Evolutionary conservation across 1,140 invertebrate species (phyloP).

Genomic region (Colletes gigas): DNA sequence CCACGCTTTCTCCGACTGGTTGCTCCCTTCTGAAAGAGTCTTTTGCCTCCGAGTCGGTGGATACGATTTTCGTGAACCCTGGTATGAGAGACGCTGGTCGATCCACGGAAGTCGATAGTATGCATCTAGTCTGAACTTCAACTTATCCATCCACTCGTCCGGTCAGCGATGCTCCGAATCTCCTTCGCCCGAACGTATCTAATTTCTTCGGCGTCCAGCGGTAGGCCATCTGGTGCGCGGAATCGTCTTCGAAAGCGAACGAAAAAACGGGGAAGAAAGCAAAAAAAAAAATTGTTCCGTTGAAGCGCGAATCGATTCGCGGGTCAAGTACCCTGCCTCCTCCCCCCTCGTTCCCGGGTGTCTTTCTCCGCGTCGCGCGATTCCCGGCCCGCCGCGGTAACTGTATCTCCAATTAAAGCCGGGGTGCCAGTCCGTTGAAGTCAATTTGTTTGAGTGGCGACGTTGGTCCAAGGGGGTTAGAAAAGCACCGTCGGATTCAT

Average conservation of each 20-base stretch:
- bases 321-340: constrained; percentile 31
- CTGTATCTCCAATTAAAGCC: constrained; percentile 68
- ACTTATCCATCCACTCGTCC: too few species aligned
- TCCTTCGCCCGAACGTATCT: neutral
- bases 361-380: neutral
- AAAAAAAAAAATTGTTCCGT: neutral
- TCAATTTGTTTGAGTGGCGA: constrained; percentile 70
- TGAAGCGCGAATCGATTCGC: constrained; percentile 36
- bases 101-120: too few species aligned
- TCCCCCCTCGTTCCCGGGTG: too few species aligned
- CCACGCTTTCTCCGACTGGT: too few species aligned
- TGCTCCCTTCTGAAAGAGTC: too few species aligned
- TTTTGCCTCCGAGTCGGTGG: too few species aligned
- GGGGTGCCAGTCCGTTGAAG: constrained; percentile 62
- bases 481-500: constrained; percentile 52
- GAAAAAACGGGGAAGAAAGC: neutral
- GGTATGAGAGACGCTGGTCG: too few species aligned
- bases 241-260: neutral
- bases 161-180: too few species aligned
- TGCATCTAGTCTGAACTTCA: too few species aligned
- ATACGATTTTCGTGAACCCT: too few species aligned
- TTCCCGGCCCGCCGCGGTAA: constrained; percentile 27
- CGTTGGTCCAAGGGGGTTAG: constrained; percentile 29
- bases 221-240: constrained; percentile 5
- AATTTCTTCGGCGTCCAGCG: neutral